Conservation (phyloP, 2,113 vertebrate species). For the Nerophis ophidion region DNA sequence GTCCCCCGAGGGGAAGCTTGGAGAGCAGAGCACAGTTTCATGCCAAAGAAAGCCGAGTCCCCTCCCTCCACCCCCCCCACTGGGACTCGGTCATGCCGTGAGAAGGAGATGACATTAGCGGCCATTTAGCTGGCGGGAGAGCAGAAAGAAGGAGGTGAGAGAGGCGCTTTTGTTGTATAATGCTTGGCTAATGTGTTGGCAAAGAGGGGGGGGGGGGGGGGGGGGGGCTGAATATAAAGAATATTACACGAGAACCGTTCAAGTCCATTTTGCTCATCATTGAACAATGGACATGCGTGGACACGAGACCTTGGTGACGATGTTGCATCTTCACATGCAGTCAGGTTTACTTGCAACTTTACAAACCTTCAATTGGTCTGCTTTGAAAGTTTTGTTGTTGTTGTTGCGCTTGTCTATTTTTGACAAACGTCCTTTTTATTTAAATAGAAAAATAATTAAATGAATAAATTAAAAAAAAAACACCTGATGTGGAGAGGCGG, state of each 20-base stretch:
- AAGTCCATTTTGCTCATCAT: constrained; percentile 27
- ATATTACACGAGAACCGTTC: constrained; percentile 13
- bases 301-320: neutral
- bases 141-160: constrained; percentile 50
- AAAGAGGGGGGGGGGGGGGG: neutral
- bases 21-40: constrained; percentile 52
- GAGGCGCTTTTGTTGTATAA: constrained; percentile 65
- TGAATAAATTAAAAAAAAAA: too few relatives aligned
- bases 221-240: constrained; percentile 18
- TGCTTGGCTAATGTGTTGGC: constrained; percentile 57
- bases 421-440: too few relatives aligned
- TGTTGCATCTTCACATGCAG: neutral
- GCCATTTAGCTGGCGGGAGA: constrained; percentile 61
- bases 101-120: constrained; percentile 66
- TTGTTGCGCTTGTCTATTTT: too few relatives aligned
- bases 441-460: too few relatives aligned
- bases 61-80: constrained; percentile 5
- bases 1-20: constrained; percentile 60
- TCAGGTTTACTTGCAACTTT: too few relatives aligned
- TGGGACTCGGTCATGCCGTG: constrained; percentile 56
- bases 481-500: too few relatives aligned
- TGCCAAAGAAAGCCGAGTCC: constrained; percentile 64
- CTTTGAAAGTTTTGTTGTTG: too few relatives aligned
- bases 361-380: too few relatives aligned
- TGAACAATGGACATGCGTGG: constrained; percentile 2